Evolutionary conservation across 1,140 invertebrate genomes (phyloP), one percentile per base, ranked within the genome.

Genomic region (Magallana gigas): DNA sequence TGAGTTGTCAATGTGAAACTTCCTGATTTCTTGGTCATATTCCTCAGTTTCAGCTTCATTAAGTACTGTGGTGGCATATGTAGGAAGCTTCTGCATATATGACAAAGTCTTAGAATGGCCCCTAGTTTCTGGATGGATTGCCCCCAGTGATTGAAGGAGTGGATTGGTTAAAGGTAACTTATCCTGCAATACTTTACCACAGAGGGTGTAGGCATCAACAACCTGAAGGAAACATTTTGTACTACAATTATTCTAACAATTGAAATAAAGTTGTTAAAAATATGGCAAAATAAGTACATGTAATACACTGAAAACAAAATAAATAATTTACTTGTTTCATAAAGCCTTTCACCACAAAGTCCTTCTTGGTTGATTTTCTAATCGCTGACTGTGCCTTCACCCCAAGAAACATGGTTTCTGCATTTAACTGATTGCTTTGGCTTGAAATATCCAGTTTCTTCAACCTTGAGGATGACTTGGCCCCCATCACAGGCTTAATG

Each of bases 161-260:
- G 9, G 16, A 23, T 90, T 90, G 14, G 18, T 58, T n/a, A 90
- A 14, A 16, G 87, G 82, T 23, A 90, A 58, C 59, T 88, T 90
- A n/a, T 88, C 62, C 71, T 88, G 89, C 18, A 90, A 68, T 11
- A 58, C 62, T n/a, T 88, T 88, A 5, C 87, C 89, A 88, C 87
- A 88, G 29, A 48, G 57, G 23, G 57, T 48, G 64, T 88, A 89
- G 56, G 76, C 86, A 57, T 71, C 76, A 14, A 85, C 62, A 23
- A 88, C 85, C 84, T 88, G n/a, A 59, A 84, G 1, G 16, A 84
- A 23, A 58, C 60, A 85, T 76, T 57, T 36, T 71, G 23, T 56
- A 29, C 23, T 85, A 12, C 62, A 85, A 71, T 57, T 18, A 57
- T 80, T n/a, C 36, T 81, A 18, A 48, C 36, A 48, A 48, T 12